Conservation (phyloP, 2,113 vertebrate genomes). For the Mustelus asterias region DNA sequence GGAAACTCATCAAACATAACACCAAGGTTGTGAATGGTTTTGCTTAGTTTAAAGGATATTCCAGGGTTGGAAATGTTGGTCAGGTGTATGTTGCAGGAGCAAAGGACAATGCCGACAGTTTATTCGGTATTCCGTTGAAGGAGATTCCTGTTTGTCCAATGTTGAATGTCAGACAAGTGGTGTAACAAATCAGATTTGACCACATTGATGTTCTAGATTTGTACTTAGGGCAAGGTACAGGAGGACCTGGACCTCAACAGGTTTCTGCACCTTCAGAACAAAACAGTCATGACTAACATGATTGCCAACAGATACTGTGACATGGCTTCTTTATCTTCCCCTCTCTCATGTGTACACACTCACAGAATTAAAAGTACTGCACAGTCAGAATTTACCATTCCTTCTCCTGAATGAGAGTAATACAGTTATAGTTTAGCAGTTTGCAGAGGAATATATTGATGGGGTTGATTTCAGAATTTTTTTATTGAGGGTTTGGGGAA, state of each 20-base stretch:
- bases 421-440: neutral
- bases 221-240: neutral
- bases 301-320: neutral
- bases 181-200: too few species aligned
- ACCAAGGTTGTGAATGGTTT: neutral
- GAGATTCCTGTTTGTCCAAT: neutral
- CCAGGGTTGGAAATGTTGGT: neutral
- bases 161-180: neutral
- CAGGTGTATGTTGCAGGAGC: neutral
- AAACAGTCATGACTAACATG: neutral
- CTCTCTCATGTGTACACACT: neutral
- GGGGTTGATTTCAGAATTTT: too few species aligned
- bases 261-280: neutral
- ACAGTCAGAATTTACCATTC: neutral
- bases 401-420: neutral
- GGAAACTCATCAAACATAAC: neutral
- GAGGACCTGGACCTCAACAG: neutral
- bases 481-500: neutral
- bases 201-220: neutral
- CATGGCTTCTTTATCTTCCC: neutral
- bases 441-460: neutral
- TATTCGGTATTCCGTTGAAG: neutral
- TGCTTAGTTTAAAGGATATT: neutral
- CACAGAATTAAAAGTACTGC: neutral
- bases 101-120: neutral